phyloP scores from a whole-genome alignment of 2,797 vertebrate genomes.

The Adrianichthys oophorus region DNA sequence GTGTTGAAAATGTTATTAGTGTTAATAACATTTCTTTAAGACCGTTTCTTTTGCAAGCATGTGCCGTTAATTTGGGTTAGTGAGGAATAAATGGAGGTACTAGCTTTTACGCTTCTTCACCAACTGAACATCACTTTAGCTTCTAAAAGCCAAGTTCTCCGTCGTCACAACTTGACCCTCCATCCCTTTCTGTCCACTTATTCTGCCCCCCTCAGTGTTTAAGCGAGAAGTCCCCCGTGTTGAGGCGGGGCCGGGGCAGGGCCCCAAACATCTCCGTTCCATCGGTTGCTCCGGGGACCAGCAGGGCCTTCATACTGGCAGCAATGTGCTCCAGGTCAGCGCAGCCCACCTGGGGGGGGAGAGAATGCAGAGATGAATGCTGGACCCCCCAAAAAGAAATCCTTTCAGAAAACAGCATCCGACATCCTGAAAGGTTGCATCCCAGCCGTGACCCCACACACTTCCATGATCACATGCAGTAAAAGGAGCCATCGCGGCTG shows the following conservation, averaged over 20 bases:
- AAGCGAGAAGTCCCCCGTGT: slow-evolving; percentile 89
- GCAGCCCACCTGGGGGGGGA: slow-evolving; percentile 78
- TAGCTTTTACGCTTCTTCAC: slow-evolving; percentile 47
- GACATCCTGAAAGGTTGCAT: neutral
- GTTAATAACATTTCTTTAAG: slow-evolving; percentile 40
- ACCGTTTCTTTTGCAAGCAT: slow-evolving; percentile 41
- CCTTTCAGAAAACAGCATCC: neutral
- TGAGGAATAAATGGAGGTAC: slow-evolving; percentile 61
- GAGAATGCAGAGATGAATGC: neutral
- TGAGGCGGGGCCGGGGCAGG: slow-evolving; percentile 88
- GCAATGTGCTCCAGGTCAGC: slow-evolving; percentile 91
- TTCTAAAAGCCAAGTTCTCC: slow-evolving; percentile 5
- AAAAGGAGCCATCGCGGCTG: slow-evolving; percentile 9
- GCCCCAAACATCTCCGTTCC: slow-evolving; percentile 92
- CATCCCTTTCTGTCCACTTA: neutral
- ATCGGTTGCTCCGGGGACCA: slow-evolving; percentile 85
- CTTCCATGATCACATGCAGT: slow-evolving; percentile 35
- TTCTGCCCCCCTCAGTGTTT: slow-evolving; percentile 69
- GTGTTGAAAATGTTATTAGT: slow-evolving; percentile 55
- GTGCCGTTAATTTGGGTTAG: slow-evolving; percentile 60
- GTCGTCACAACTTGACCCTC: neutral
- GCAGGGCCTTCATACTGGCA: slow-evolving; percentile 90
- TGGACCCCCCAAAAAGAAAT: neutral
- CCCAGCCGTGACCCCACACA: neutral
- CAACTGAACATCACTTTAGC: slow-evolving; percentile 36